phyloP scores from a whole-genome alignment of 2,888 invertebrate genomes.

The Drosophila subsilvestris region DNA sequence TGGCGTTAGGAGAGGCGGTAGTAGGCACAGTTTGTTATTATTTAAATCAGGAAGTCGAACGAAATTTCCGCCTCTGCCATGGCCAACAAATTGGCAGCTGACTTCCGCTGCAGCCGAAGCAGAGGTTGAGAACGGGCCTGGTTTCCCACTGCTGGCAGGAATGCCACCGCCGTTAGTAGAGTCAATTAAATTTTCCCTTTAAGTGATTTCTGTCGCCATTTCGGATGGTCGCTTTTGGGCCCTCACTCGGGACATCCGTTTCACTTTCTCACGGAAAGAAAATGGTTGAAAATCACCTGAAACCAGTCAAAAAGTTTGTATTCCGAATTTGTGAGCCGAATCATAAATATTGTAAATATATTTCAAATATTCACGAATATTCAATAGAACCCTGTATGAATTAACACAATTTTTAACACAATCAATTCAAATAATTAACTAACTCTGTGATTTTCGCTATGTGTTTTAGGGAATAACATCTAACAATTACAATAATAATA shows the following conservation, averaged over 20 bases:
- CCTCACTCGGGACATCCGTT: neutral
- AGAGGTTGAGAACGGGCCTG: neutral
- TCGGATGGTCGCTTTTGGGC: neutral
- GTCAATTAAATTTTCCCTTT: slow-evolving; percentile 77
- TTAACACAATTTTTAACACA: neutral
- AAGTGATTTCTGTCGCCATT: slow-evolving; percentile 75
- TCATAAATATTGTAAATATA: too few relatives aligned
- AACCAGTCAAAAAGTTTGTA: neutral
- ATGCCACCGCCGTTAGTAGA: slow-evolving; percentile 42
- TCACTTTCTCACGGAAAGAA: neutral
- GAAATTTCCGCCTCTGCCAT: slow-evolving; percentile 78
- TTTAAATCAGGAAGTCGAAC: slow-evolving; percentile 82
- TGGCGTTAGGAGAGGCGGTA: neutral
- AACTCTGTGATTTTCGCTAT: neutral
- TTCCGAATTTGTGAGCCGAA: too few relatives aligned
- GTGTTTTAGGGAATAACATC: neutral
- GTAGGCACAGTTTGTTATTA: slow-evolving; percentile 72
- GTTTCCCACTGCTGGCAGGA: neutral
- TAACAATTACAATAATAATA: neutral
- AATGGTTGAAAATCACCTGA: neutral
- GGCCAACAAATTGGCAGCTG: slow-evolving; percentile 74
- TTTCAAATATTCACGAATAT: neutral
- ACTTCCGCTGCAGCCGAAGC: slow-evolving; percentile 60
- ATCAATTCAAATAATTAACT: neutral
- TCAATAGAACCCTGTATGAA: neutral